These are phyloP conservation scores for Intellagama lesueurii DNA, from an alignment of 2,797 vertebrate species.

Conservation along the genomic window DNA sequence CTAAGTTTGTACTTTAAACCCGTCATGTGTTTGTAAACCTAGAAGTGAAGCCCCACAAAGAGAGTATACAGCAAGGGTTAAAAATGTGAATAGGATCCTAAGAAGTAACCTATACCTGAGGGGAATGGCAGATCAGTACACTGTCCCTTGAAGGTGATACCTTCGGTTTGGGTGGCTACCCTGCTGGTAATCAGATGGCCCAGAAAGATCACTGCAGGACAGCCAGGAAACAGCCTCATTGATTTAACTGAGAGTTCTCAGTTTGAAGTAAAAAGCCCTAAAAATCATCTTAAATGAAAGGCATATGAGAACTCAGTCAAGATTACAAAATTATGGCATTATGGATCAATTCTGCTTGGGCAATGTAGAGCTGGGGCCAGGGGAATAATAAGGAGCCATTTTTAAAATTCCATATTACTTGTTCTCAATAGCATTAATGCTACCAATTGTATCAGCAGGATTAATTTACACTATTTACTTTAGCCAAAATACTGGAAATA, in stretches of 20 bases:
- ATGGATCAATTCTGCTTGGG: not conserved
- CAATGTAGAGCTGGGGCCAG: not conserved
- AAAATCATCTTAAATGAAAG: constrained; percentile 44
- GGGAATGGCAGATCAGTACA: too few species aligned
- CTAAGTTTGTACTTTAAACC: constrained; percentile 64
- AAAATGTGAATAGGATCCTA: constrained; percentile 51
- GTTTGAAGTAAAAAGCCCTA: constrained; percentile 48
- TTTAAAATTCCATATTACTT: too few species aligned
- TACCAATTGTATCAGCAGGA: not conserved
- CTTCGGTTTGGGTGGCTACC: too few species aligned
- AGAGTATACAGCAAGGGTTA: constrained; percentile 53
- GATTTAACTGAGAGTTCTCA: constrained; percentile 42
- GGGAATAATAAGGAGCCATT: not conserved
- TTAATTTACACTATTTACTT: not conserved
- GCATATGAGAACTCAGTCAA: constrained; percentile 48
- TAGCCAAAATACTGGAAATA: not conserved
- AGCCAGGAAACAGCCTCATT: too few species aligned
- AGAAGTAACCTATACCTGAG: constrained; percentile 11
- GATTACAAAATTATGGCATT: constrained; percentile 14
- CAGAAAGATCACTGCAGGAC: too few species aligned
- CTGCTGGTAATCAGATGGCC: too few species aligned
- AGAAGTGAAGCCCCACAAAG: constrained; percentile 27
- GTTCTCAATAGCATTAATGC: not conserved
- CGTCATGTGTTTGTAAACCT: constrained; percentile 28
- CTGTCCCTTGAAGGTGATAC: too few species aligned